Evolutionary conservation across 1,140 invertebrate species (phyloP).

Genomic region (Eupristina koningsbergeri): DNA sequence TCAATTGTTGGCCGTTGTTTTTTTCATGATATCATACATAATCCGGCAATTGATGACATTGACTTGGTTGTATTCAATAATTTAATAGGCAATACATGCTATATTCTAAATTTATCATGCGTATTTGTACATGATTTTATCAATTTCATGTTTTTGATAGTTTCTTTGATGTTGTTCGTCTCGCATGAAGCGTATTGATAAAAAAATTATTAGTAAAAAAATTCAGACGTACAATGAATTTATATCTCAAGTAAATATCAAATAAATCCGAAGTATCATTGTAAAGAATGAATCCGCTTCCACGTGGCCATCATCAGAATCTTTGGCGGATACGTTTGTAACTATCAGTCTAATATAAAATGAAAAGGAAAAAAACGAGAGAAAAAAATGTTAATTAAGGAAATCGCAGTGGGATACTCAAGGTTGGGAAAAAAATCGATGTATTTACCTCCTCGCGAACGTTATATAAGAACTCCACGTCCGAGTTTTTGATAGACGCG

Average conservation of each 20-base stretch:
- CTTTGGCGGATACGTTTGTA: background rate
- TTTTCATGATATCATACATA: no score
- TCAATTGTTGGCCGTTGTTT: no score
- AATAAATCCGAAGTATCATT: background rate
- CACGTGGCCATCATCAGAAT: background rate
- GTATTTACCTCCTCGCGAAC: background rate
- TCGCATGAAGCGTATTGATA: background rate
- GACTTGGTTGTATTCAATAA: no score
- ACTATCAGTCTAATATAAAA: background rate
- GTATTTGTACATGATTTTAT: constrained; percentile 4
- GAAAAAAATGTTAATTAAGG: background rate
- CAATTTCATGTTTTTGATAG: background rate
- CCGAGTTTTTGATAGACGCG: constrained; percentile 2
- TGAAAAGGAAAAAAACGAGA: no score
- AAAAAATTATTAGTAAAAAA: background rate
- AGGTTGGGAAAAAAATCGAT: constrained; percentile 1
- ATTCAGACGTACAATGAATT: background rate
- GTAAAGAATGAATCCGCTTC: background rate
- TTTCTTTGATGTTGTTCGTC: background rate
- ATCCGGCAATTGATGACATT: no score
- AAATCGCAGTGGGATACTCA: background rate
- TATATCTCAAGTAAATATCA: background rate
- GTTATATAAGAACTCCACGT: background rate
- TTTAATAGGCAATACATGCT: no score
- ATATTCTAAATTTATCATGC: no score